Conservation (phyloP, 2,888 invertebrate genomes). For the Andrena minutula region DNA sequence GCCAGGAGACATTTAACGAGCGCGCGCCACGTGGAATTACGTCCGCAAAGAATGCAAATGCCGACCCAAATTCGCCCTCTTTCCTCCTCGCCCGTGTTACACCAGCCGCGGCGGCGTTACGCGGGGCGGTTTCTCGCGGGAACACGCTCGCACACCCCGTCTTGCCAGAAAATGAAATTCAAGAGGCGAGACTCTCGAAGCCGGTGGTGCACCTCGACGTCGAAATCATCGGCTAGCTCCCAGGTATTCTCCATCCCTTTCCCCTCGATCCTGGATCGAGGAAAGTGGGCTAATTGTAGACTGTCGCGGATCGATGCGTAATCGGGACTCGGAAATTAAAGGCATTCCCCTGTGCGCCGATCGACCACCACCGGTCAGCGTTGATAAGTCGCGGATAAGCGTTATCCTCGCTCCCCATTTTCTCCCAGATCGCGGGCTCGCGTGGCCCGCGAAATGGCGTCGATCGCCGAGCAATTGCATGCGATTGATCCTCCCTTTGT, state of each 20-base stretch:
- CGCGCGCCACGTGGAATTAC: conserved; percentile 59
- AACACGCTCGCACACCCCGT: conserved; percentile 46
- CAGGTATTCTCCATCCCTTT: not conserved
- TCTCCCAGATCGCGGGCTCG: too few species aligned
- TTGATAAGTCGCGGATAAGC: conserved; percentile 1
- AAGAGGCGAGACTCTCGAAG: conserved; percentile 7
- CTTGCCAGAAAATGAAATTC: conserved; percentile 48
- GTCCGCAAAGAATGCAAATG: conserved; percentile 68
- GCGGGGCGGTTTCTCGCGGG: conserved; percentile 18
- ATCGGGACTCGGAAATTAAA: conserved; percentile 44
- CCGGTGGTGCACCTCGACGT: not conserved
- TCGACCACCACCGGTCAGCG: not conserved
- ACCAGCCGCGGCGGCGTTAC: not conserved
- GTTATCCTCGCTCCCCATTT: not conserved
- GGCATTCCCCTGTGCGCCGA: not conserved
- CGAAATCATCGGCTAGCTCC: not conserved
- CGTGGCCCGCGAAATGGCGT: too few species aligned
- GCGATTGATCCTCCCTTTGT: too few species aligned
- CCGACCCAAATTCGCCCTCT: conserved; percentile 30
- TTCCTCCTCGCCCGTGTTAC: not conserved
- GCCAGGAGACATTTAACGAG: conserved; percentile 40
- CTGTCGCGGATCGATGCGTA: conserved; percentile 40
- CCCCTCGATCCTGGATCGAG: conserved; percentile 8
- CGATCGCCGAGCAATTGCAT: too few species aligned
- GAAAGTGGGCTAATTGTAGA: conserved; percentile 34